These are phyloP conservation scores for Zosterops pallidus DNA, from an alignment of 2,113 vertebrate genomes.

Conservation along the genomic window DNA sequence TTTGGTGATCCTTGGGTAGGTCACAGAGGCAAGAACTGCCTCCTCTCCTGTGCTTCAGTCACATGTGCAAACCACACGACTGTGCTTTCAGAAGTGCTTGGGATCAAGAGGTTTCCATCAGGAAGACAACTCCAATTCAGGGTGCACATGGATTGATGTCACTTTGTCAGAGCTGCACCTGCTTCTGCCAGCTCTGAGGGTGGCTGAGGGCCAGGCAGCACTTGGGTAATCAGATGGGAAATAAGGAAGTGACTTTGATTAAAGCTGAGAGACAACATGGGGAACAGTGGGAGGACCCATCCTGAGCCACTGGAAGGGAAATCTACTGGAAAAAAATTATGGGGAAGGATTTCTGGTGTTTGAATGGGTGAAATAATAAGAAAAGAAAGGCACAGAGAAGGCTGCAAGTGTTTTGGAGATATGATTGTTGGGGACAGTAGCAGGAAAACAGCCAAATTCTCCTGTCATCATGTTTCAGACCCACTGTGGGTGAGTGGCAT, in stretches of 20 bases:
- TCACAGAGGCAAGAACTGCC: background rate
- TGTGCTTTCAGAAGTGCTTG: slow-evolving; percentile 1
- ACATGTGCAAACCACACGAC: background rate
- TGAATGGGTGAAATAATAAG: slow-evolving; percentile 16
- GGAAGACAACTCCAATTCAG: slow-evolving; percentile 4
- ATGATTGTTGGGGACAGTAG: slow-evolving; percentile 38
- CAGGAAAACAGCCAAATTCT: slow-evolving; percentile 11
- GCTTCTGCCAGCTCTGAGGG: background rate
- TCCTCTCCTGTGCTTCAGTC: background rate
- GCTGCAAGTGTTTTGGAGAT: background rate
- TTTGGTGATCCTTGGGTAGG: background rate
- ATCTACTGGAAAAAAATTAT: slow-evolving; percentile 12
- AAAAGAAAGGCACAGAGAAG: background rate
- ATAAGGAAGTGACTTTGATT: slow-evolving; percentile 42
- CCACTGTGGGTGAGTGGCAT: background rate
- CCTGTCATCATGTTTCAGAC: background rate
- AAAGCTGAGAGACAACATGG: slow-evolving; percentile 60
- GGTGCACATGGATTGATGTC: background rate
- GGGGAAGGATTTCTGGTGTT: slow-evolving; percentile 22
- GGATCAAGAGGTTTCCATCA: slow-evolving; percentile 14
- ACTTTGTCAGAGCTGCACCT: background rate
- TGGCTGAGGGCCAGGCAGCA: slow-evolving; percentile 38
- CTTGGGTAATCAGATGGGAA: slow-evolving; percentile 49
- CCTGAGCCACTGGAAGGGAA: slow-evolving; percentile 26
- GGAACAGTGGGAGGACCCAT: slow-evolving; percentile 35